A percentile compares a stretch with the other conserved stretches of the same genome.
phyloP scores from a whole-genome alignment of 2,113 vertebrate genomes.

The Apus apus region DNA sequence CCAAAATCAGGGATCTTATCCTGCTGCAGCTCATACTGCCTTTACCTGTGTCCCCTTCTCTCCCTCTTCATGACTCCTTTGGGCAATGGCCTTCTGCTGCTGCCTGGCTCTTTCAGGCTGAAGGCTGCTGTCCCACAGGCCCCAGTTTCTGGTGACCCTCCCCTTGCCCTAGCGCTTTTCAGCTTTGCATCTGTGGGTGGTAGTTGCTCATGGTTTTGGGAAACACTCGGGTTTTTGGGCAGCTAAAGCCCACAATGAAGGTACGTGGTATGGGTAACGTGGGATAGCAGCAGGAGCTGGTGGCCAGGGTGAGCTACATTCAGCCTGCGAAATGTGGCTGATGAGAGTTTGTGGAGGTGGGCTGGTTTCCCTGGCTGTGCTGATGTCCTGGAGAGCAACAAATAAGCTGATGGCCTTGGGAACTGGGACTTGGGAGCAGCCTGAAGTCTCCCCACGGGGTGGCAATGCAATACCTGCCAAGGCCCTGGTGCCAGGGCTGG shows the following conservation, averaged over 20 bases:
- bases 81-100: not conserved
- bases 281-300: not conserved
- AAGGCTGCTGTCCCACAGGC: not conserved
- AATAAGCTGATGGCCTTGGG: not conserved
- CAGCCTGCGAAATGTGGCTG: not conserved
- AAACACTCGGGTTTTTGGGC: not conserved
- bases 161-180: not conserved
- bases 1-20: not conserved
- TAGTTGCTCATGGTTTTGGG: not conserved
- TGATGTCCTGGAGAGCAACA: fast-evolving
- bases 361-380: not conserved
- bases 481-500: not conserved
- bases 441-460: fast-evolving
- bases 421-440: not conserved
- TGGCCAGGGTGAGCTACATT: not conserved
- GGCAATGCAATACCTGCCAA: not conserved
- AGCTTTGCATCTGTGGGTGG: not conserved
- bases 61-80: fast-evolving
- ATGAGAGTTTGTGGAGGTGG: not conserved
- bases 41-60: not conserved
- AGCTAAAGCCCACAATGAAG: not conserved
- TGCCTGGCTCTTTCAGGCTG: not conserved
- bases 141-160: not conserved
- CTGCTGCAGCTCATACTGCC: not conserved
- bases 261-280: not conserved